phyloP scores from a whole-genome alignment of 2,797 vertebrate species.

The Tiaroga cobitis region DNA sequence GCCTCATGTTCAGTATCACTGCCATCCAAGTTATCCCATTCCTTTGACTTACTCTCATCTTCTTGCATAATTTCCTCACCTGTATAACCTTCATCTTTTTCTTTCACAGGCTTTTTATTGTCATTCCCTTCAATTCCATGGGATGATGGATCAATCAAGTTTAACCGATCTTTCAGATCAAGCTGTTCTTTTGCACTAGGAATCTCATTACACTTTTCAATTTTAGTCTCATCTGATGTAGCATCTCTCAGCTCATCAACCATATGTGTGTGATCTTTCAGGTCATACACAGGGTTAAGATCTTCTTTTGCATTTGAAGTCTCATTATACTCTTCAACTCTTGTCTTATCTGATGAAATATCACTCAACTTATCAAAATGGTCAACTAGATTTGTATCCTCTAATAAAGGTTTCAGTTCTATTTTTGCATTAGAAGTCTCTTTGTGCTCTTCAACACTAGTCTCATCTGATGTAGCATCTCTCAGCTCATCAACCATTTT shows the following conservation, averaged over 20 bases:
- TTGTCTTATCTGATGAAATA: background rate
- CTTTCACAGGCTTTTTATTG: background rate
- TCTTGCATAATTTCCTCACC: background rate
- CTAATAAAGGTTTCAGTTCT: background rate
- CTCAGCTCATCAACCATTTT: slow-evolving; percentile 3
- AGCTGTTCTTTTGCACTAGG: background rate
- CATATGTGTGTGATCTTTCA: background rate
- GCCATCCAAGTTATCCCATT: background rate
- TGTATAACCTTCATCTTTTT: background rate
- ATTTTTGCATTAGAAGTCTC: background rate
- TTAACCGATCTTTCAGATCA: background rate
- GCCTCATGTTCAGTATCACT: slow-evolving; percentile 8
- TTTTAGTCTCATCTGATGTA: background rate
- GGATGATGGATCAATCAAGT: background rate
- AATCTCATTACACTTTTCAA: background rate
- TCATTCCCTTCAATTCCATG: background rate
- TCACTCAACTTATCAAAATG: slow-evolving; percentile 3
- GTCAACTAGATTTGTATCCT: slow-evolving; percentile 26
- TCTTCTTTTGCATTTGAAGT: background rate
- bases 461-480: background rate
- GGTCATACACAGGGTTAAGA: background rate
- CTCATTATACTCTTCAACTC: slow-evolving; percentile 1
- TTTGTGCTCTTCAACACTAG: background rate
- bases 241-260: background rate
- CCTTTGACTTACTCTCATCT: slow-evolving; percentile 3